Conservation (phyloP, 2,888 invertebrate genomes). For the Gisinianus flammeolus region DNA sequence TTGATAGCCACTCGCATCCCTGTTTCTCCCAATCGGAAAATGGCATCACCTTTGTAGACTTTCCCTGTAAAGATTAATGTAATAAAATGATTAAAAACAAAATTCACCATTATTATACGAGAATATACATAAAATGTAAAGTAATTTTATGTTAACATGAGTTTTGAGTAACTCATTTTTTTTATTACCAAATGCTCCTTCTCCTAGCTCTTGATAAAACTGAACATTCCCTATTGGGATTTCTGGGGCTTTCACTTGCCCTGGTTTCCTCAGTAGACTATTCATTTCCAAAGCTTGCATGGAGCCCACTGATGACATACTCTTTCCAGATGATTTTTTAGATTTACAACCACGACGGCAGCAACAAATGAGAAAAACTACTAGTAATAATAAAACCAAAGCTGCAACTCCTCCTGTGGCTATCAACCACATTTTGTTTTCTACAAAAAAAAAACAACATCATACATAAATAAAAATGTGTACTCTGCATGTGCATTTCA, state of each 20-base stretch:
- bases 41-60: constrained; percentile 88
- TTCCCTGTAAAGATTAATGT: constrained; percentile 67
- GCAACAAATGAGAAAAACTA: constrained; percentile 68
- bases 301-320: constrained; percentile 49
- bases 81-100: constrained; percentile 35
- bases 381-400: constrained; percentile 66
- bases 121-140: no score
- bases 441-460: constrained; percentile 63
- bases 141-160: no score
- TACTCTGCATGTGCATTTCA: not conserved
- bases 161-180: no score
- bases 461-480: not conserved
- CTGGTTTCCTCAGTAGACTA: constrained; percentile 71
- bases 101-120: no score
- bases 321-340: constrained; percentile 44
- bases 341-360: constrained; percentile 67
- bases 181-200: constrained; percentile 94
- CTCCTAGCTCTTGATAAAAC: constrained; percentile 89
- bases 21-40: constrained; percentile 69
- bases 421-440: constrained; percentile 76
- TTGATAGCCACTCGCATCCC: constrained; percentile 88
- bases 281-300: constrained; percentile 77
- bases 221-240: constrained; percentile 83
- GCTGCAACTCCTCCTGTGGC: constrained; percentile 63
- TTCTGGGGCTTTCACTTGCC: constrained; percentile 74